These are phyloP conservation scores for Hoplostethus mediterraneus DNA, from an alignment of 2,797 vertebrate species.

Conservation along the genomic window DNA sequence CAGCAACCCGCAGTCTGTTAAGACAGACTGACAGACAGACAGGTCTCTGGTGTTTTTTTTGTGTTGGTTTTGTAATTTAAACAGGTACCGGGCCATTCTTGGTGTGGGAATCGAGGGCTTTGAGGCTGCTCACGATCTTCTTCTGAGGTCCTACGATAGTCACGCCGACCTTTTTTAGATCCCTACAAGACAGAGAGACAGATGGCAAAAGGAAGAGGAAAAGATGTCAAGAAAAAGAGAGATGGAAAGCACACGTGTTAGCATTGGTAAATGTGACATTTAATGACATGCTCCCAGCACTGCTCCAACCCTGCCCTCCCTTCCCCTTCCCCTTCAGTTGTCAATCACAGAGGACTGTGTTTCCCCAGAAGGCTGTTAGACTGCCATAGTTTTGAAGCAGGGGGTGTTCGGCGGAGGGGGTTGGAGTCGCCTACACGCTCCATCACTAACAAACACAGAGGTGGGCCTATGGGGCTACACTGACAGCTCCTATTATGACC, in stretches of 20 bases:
- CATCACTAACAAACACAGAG: slow-evolving; percentile 53
- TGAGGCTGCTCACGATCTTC: slow-evolving; percentile 97
- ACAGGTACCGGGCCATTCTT: slow-evolving; percentile 96
- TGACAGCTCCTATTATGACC: slow-evolving; percentile 75
- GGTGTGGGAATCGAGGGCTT: slow-evolving; percentile 94
- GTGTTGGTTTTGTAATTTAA: slow-evolving; percentile 75
- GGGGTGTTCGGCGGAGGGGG: not conserved
- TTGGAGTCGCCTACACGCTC: slow-evolving; percentile 30
- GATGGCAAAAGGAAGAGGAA: slow-evolving; percentile 20
- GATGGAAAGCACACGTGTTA: slow-evolving; percentile 49
- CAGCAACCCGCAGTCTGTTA: slow-evolving; percentile 54
- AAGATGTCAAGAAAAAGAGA: slow-evolving; percentile 36
- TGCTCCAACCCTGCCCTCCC: slow-evolving; percentile 41
- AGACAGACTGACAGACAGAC: slow-evolving; percentile 53
- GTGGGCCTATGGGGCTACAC: slow-evolving; percentile 35
- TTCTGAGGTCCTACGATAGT: slow-evolving; percentile 95
- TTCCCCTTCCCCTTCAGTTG: slow-evolving; percentile 58
- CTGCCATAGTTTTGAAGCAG: slow-evolving; percentile 49
- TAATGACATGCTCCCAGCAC: slow-evolving; percentile 64
- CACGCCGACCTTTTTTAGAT: slow-evolving; percentile 96
- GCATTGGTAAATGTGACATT: slow-evolving; percentile 60
- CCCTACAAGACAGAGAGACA: slow-evolving; percentile 77
- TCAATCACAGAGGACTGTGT: slow-evolving; percentile 72
- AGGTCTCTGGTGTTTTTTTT: slow-evolving; percentile 54
- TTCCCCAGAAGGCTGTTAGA: slow-evolving; percentile 71